Base-by-base conservation (phyloP, 2,888 invertebrate species). In the Encarsia formosa region DNA sequence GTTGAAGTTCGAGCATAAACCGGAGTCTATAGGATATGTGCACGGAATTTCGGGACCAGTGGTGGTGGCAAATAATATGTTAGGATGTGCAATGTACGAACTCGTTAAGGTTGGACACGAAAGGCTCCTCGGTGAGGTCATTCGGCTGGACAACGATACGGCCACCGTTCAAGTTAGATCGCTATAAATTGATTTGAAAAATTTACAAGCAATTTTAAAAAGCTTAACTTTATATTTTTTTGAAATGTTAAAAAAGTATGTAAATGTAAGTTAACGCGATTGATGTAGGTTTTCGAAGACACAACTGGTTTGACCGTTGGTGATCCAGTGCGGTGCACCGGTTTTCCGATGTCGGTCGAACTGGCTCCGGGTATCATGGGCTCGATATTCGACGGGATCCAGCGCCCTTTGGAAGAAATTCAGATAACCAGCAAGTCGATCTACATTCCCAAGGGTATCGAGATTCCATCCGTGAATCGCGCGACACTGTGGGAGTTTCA, bases 81-180 rank as follows among this genome's bases (percentile, higher is more conserved):
- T 92, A 57, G 98, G 98, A 52, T 88, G 96, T 24, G 96, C 97
- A 81, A 98, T 98, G 96, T 96, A 96, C 87, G 97, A 98, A 79
- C 77, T 98, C 79, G 98, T 98, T 60, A 86, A 95, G 62, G 97
- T 99, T 42, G 98, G 98, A 1, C 94, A 97, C 79, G 84, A 85
- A 64, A 94, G 96, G 76, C 80, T 99, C 69, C 95, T 98, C 15
- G 98, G 97, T 57, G 98, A 98, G 81, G 97, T 99, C 77, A 99
- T 99, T 76, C 87, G 97, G 76, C 82, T 98, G 60, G 96, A 99
- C 77, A 94, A 94, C 49, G 96, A 98, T 77, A 88, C 92, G 86
- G 97, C 97, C 57, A 99, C 97, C 65, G 94, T 98, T 75, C 98
- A 98, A 83, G 55, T 55, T 29, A 32, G 54, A 39, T 23, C n/a